Evolutionary conservation across 23 tunicate species (phyloP), one percentile per base, ranked within the genome.

Genomic region (Diplosoma virens): DNA sequence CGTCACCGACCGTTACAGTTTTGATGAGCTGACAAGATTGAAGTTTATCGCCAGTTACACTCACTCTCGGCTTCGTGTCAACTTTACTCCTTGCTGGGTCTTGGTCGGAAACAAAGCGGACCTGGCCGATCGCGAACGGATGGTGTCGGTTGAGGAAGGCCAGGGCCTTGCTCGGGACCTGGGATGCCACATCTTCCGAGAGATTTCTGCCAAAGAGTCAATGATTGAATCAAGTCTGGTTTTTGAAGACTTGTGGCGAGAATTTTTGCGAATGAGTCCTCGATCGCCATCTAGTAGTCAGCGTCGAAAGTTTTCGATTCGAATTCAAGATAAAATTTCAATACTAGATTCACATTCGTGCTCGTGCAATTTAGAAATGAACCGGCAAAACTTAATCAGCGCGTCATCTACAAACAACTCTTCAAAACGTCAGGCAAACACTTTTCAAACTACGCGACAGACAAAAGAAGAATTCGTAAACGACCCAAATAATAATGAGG

Each of bases 211-310:
- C 41, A 75, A 75, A 41, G 86, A 87, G 41, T 87, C 94, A 63
- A 75, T 74, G 71, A 30, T 53, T 25, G 86, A 87, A 47, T 66
- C 86, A 25, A 31, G 72, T 52, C 72, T 81, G 6, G 82, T 87
- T 14, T 87, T 80, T 48, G 78, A 75, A 65, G 86, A 81, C 58
- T 61, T 87, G 24, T 87, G 86, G 86, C 77, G 94, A 2, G 82
- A 80, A 18, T 87, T 87, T 75, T 73, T 86, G 16, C 31, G 71
- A 23, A 59, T 65, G 14, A 76, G 89, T 48, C 89, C 89, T 21
- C 71, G 89, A 32, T 84, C 89, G 78, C 89, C 89, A 30, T 84
- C 89, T 45, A 84, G 89, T 79, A 76, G 82, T 36, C 89, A 84
- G 34, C 47, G 89, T 18, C 48, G 82, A 67, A 84, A 84, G 41